Percentiles rank a stretch among this genome's conserved stretches.
These are phyloP conservation scores for Phocides pigmalion DNA, from an alignment of 1,140 invertebrate species.

Conservation along the genomic window DNA sequence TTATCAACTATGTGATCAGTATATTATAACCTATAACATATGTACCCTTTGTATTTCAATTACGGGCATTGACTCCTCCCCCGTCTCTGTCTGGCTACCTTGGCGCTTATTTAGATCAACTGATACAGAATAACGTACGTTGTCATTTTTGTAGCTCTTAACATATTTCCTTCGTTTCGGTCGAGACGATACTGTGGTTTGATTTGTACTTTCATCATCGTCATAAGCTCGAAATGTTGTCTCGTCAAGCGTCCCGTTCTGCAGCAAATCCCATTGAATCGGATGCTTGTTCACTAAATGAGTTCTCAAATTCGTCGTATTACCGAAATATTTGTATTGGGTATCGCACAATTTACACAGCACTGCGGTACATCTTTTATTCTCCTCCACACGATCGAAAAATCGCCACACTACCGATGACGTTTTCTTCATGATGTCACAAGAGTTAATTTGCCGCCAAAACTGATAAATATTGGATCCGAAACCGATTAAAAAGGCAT, in stretches of 20 bases:
- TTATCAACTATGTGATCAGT: conserved; percentile 27
- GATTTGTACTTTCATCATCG: conserved; percentile 56
- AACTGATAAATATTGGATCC: conserved; percentile 55
- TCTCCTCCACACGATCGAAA: conserved; percentile 73
- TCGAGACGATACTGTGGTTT: conserved; percentile 40
- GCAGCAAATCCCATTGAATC: conserved; percentile 73
- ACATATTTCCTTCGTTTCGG: conserved; percentile 56
- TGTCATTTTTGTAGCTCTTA: conserved; percentile 62
- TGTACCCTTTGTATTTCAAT: conserved; percentile 75
- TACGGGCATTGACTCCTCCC: conserved; percentile 56
- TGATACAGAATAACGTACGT: conserved; percentile 76
- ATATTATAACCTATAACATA: conserved; percentile 51
- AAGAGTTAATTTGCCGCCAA: conserved; percentile 55
- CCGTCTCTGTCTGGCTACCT: conserved; percentile 39
- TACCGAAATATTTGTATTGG: conserved; percentile 76
- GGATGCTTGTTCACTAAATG: conserved; percentile 75
- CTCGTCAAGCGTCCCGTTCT: conserved; percentile 66
- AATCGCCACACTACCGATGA: conserved; percentile 75
- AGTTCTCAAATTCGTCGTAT: conserved; percentile 72
- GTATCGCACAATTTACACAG: conserved; percentile 78
- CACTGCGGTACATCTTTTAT: conserved; percentile 66
- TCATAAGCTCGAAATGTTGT: conserved; percentile 53
- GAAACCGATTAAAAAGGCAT: conserved; percentile 64
- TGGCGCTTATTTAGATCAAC: conserved; percentile 61
- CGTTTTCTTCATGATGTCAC: conserved; percentile 67